A percentile compares a stretch with the other conserved stretches of the same genome.
These are phyloP conservation scores for Dendrophyllia cribrosa DNA, from an alignment of 64 coral and sea anemone species.

Conservation along the genomic window DNA sequence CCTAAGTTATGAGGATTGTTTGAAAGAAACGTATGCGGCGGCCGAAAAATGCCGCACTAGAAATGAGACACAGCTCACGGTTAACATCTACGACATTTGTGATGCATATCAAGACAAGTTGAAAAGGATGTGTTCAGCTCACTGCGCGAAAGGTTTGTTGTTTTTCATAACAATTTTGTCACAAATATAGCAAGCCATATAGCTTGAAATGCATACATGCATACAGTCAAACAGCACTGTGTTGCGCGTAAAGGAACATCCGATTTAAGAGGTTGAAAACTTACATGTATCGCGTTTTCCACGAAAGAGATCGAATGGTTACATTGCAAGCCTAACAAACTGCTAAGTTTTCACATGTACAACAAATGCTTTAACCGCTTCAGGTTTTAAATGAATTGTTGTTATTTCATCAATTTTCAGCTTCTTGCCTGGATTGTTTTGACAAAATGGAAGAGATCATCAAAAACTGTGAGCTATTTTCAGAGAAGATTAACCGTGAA, in stretches of 20 bases:
- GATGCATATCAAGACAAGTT: neutral
- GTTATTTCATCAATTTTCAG: neutral
- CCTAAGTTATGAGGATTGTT: conserved; percentile 23
- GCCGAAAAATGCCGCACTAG: neutral
- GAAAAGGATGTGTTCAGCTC: neutral
- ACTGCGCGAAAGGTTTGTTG: neutral
- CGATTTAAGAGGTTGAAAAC: too few species aligned
- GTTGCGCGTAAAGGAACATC: too few species aligned
- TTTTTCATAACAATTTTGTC: too few species aligned
- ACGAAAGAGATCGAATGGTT: too few species aligned
- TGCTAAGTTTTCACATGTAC: too few species aligned
- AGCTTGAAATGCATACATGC: neutral
- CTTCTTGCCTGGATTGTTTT: conserved; percentile 49
- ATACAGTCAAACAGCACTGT: too few species aligned
- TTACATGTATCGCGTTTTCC: too few species aligned
- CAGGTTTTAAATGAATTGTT: too few species aligned
- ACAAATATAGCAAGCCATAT: neutral
- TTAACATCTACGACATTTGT: neutral
- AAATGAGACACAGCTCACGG: neutral
- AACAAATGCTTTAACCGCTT: too few species aligned
- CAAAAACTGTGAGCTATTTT: conserved; percentile 38
- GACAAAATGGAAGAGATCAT: conserved; percentile 24
- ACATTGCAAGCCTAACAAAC: too few species aligned
- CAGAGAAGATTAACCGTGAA: conserved; percentile 23
- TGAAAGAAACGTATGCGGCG: conserved; percentile 8